phyloP scores from a whole-genome alignment of 1,140 invertebrate species.

The Pemphigus obesinymphae region DNA sequence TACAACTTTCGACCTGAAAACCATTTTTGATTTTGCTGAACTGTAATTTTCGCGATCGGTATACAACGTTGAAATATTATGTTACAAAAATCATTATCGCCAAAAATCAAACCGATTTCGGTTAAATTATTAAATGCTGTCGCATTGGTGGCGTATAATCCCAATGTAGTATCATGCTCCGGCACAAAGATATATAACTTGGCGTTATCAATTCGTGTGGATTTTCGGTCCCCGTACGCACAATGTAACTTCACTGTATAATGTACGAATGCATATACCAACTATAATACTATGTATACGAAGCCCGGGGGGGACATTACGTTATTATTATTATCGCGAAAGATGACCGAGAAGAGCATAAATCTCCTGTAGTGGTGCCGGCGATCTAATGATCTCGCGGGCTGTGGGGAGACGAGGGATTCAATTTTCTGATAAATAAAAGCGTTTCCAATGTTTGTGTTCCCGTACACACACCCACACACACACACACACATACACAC shows the following conservation, averaged over 20 bases:
- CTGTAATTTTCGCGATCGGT: too few relatives aligned
- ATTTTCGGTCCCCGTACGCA: not conserved
- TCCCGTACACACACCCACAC: not conserved
- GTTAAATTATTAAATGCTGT: too few relatives aligned
- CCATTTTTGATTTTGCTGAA: too few relatives aligned
- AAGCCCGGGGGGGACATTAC: not conserved
- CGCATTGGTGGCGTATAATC: too few relatives aligned
- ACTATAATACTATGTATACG: not conserved
- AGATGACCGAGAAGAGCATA: not conserved
- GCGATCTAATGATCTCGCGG: not conserved
- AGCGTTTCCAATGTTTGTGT: constrained; percentile 15
- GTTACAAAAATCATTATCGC: too few relatives aligned
- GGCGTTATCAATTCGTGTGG: not conserved
- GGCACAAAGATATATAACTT: not conserved
- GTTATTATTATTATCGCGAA: not conserved
- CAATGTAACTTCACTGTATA: too few relatives aligned
- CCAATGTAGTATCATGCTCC: not conserved
- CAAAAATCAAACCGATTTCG: too few relatives aligned
- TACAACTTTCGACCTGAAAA: too few relatives aligned
- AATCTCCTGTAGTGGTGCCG: not conserved
- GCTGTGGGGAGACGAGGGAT: not conserved
- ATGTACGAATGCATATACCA: too few relatives aligned
- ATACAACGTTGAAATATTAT: too few relatives aligned
- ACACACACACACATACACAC: too few relatives aligned
- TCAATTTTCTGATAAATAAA: constrained; percentile 41